Base-by-base conservation (phyloP, 2,797 vertebrate genomes). In the Emydoidea blandingii region DNA sequence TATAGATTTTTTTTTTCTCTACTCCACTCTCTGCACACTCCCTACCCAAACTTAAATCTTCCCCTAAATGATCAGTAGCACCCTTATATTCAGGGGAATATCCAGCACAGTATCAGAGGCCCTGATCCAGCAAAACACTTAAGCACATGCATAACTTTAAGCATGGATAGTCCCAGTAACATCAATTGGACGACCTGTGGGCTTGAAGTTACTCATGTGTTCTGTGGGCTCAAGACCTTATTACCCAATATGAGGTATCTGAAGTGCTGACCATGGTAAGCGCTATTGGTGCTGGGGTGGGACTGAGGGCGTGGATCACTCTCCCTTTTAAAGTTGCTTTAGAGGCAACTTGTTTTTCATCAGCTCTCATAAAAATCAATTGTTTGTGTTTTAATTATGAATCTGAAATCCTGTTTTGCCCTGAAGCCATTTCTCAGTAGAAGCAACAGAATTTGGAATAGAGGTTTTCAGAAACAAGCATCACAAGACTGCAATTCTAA, bases 51-150 rank as follows among this genome's bases (percentile, higher is more conserved):
- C 25, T 0, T 0, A 94, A 81, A 57, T 68, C 21, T 53, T 6
- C 8, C 16, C 5, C 15, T 5, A 2, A 0, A 25, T 5, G 16
- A 9, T 80, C 0, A 0, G 12, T 62, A 8, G 1, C 5, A 15
- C 2, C 21, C 12, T 34, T 23, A 88, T 88, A 72, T 74, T 84
- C 31, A 27, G 3, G 0, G 47, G 27, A 3, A 82, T 47, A 44
- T 11, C 56, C 18, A 44, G 5, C 10, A 78, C 47, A 84, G 21
- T 2, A 85, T 82, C 87, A 85, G 94, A 94, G 93, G 85, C 44
- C 93, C 81, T 89, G 90, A 92, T 89, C 87, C 27, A 0, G 8
- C 0, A 1, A 87, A 80, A 44, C 59, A 21, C 85, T 92, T 52
- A 9, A 25, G 44, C 34, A 53, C 87, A 83, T 82, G 74, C 85